These are phyloP conservation scores for Neodon shergylaensis DNA, from an alignment of 2,113 vertebrate genomes.

Conservation along the genomic window DNA sequence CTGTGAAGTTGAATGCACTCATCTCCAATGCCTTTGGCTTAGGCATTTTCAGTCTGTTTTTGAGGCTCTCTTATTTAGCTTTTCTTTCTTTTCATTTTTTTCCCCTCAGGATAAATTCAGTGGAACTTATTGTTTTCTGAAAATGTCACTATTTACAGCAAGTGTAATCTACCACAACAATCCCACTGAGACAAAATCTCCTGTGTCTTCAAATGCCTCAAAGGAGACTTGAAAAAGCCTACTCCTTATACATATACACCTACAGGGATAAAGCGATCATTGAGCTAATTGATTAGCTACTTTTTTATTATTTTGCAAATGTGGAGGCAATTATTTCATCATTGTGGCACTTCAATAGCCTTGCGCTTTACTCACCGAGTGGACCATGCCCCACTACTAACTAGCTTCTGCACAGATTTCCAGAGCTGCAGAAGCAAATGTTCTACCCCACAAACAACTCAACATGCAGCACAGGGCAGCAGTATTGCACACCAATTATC, in stretches of 20 bases:
- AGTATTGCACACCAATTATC: not conserved
- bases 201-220: conserved; percentile 63
- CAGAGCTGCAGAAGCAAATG: not conserved
- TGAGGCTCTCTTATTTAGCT: conserved; percentile 47
- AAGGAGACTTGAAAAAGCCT: not conserved
- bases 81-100: not conserved
- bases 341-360: not conserved
- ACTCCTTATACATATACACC: conserved; percentile 41
- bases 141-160: conserved; percentile 78
- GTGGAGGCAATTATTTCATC: conserved; percentile 15
- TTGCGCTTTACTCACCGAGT: not conserved
- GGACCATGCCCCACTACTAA: not conserved
- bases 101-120: conserved; percentile 64
- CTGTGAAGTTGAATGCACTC: not conserved
- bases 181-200: conserved; percentile 76
- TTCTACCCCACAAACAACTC: not conserved
- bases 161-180: conserved; percentile 78
- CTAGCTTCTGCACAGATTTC: conserved; percentile 19
- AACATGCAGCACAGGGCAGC: too few species aligned
- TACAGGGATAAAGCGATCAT: conserved; percentile 54
- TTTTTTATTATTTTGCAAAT: conserved; percentile 56
- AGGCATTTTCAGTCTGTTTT: conserved; percentile 55
- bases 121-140: conserved; percentile 80
- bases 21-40: not conserved
- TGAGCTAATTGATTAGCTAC: conserved; percentile 72